These are phyloP conservation scores for Beris morrisii DNA, from an alignment of 2,888 invertebrate species.

Conservation along the genomic window DNA sequence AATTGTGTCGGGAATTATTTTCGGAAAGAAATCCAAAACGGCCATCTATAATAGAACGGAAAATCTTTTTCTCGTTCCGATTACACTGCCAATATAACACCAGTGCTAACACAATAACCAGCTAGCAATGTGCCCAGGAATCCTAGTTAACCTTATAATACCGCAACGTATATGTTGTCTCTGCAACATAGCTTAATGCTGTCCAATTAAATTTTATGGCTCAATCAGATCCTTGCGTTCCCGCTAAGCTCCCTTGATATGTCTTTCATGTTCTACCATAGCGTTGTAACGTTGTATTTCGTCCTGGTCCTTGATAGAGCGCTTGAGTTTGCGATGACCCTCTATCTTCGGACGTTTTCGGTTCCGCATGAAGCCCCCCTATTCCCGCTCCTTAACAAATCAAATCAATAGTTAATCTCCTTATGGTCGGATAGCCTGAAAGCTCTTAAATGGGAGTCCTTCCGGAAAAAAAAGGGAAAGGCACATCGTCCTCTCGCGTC, in stretches of 20 bases:
- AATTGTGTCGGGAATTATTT: no score
- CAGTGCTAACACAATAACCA: no score
- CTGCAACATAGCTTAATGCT: constrained; percentile 13
- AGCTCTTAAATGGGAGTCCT: constrained; percentile 20
- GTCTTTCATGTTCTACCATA: constrained; percentile 12
- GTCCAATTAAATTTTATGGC: constrained; percentile 38
- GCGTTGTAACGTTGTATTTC: background rate
- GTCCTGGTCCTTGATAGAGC: background rate
- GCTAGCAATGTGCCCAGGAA: background rate
- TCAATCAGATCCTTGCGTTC: constrained; percentile 34
- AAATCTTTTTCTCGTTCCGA: no score
- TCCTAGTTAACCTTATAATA: constrained; percentile 5
- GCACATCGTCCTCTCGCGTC: background rate
- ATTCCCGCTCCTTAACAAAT: constrained; percentile 25
- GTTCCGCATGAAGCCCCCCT: background rate
- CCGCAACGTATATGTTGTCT: background rate
- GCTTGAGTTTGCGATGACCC: background rate
- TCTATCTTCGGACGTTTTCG: constrained; percentile 7
- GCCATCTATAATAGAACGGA: no score
- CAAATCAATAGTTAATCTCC: constrained; percentile 32
- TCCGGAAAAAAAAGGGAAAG: background rate
- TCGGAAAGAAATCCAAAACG: no score
- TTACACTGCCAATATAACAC: no score
- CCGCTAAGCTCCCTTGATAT: constrained; percentile 15
- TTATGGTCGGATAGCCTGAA: constrained; percentile 28